Evolutionary conservation across 1,140 invertebrate genomes (phyloP), one percentile per base, ranked within the genome.

Genomic region (Drosophila mayri): DNA sequence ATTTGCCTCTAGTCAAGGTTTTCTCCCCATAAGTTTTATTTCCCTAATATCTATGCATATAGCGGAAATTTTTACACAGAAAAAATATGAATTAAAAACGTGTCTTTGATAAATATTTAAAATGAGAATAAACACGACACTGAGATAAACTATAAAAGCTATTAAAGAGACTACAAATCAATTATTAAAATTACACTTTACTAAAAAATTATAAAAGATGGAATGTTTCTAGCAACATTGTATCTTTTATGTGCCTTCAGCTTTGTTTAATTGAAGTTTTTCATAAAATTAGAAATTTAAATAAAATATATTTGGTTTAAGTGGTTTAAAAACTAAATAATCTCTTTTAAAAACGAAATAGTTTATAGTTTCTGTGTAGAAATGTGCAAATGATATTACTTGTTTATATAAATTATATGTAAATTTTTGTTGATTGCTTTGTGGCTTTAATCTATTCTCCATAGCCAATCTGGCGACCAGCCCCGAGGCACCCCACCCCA

Each of bases 1-100:
- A 60, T 59, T 47, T 50, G 32, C 54, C 25, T 59, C 25, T 12
- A 32, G 38, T 57, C 79, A 74, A 77, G 78, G 81, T 46, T 72
- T 46, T 54, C 32, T 50, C 10, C 41, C 60, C 71, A 68, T 59
- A 37, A 3, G 62, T 46, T 72, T 47, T 62, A 61, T 59, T 84
- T 79, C 81, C 76, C 76, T 67, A 50, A 64, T 30, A 20, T 28
- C 59, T 43, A 30, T 62, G 37, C 8, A 44, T 37, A 40, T 37
- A 32, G 37, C 18, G 18, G 14, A 66, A 38, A 46, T 0, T 46
- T 20, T 16, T 30, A 22, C 18, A 32, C 44, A 22, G 25, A 18
- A 16, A 40, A 57, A 41, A 22, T 3, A 22, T 57, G 9, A 28
- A 37, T 35, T 20, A 4, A 52, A 54, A 35, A 22, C 50, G 18